phyloP scores from a whole-genome alignment of 2,888 invertebrate species.

The Dicycla oo region DNA sequence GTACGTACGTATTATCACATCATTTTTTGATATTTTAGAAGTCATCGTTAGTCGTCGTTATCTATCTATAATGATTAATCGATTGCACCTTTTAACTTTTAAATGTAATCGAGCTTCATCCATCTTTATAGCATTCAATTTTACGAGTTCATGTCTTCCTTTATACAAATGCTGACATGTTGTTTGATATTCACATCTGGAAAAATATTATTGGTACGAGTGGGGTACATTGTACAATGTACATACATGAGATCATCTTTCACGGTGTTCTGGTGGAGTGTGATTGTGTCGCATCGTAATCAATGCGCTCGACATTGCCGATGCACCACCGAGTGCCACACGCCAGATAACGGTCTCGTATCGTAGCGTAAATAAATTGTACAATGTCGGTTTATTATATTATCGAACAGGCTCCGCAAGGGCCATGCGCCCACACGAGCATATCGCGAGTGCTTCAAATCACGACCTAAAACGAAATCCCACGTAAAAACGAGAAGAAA shows the following conservation, averaged over 20 bases:
- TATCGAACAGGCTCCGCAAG: slow-evolving; percentile 75
- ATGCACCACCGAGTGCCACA: slow-evolving; percentile 75
- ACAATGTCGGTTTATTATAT: slow-evolving; percentile 79
- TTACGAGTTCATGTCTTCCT: slow-evolving; percentile 60
- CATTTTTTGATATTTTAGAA: slow-evolving; percentile 53
- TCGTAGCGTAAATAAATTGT: slow-evolving; percentile 79
- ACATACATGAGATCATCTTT: slow-evolving; percentile 63
- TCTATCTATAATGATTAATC: slow-evolving; percentile 76
- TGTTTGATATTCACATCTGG: slow-evolving; percentile 53
- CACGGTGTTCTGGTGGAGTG: slow-evolving; percentile 46
- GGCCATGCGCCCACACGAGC: slow-evolving; percentile 76
- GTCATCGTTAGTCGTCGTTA: slow-evolving; percentile 70
- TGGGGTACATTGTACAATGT: slow-evolving; percentile 49
- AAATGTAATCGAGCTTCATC: slow-evolving; percentile 66
- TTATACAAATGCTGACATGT: slow-evolving; percentile 44
- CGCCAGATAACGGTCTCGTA: slow-evolving; percentile 81
- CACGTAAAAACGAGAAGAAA: slow-evolving; percentile 82
- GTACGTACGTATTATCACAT: slow-evolving; percentile 66
- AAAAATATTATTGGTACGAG: slow-evolving; percentile 52
- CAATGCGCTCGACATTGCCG: slow-evolving; percentile 76
- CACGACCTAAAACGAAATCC: slow-evolving; percentile 73
- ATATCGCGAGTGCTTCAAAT: slow-evolving; percentile 74
- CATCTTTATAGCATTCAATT: slow-evolving; percentile 71
- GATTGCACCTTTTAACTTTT: slow-evolving; percentile 75
- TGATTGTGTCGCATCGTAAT: slow-evolving; percentile 74